Base-by-base conservation (phyloP, 2,888 invertebrate species). In the Ormyrus nitidulus region DNA sequence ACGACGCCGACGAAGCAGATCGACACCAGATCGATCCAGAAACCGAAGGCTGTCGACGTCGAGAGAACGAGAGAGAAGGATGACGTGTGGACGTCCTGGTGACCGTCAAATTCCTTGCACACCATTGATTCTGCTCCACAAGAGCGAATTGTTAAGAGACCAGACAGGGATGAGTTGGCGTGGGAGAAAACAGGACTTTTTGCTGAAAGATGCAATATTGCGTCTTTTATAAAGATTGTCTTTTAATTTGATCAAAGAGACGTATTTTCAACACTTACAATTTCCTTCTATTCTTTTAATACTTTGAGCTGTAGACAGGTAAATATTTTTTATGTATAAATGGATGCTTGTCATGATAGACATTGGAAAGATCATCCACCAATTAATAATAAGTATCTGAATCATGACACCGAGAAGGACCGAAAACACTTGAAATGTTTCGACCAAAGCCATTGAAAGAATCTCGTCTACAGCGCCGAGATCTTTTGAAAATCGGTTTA, bases 181-280 rank as follows among this genome's bases (percentile, higher is more conserved):
- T 98, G 97, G 0, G 97, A 96, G 89, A 97, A 98, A 0, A 98
- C 96, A 0, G 98, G 98, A 91, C 97, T 97, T 82, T 96, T 88
- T 4, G 88, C 88, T 88, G 64, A 74, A 84, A 81, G 5, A 19
- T 19, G 19, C 19, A 19, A 19, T 19, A 19, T 19, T 19, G 2
- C 19, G 19, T 19, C 19, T 19, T 19, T 1, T 19, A 19, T 19
- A 19, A 19, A 13, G 8, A 72, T 53, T n/a, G 49, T 53, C 53
- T 49, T 19, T 19, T 19, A 1, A 19, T 19, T 19, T 19, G 1
- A 19, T 19, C 19, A 19, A 19, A 19, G 19, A 19, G 19, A 19
- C 19, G 19, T 13, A 72, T 9, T 1, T 44, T 34, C 1, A 62
- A 7, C 72, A 87, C 89, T 88, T 89, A 92, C 92, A 91, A 56